Evolutionary conservation across 2,797 vertebrate species (phyloP).

Genomic region (Anabas testudineus): DNA sequence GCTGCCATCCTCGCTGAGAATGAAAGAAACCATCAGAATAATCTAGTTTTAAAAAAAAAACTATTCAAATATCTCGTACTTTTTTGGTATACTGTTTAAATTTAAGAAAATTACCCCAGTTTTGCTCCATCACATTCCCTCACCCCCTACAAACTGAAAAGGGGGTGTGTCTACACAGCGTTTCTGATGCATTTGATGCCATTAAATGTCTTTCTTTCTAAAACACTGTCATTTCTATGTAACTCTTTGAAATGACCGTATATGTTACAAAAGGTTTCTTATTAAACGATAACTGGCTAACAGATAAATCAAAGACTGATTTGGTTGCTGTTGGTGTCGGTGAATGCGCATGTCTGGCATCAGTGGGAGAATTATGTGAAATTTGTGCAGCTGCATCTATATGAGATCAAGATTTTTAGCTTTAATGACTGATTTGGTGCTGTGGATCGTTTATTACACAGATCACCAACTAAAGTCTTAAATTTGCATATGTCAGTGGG

Average conservation of each 20-base stretch:
- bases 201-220: no score
- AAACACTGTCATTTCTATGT: no score
- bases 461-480: not conserved
- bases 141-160: no score
- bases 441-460: not conserved
- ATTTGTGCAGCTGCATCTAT: conserved; percentile 21
- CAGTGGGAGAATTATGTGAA: not conserved
- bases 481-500: not conserved
- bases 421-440: not conserved
- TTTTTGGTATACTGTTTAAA: not conserved
- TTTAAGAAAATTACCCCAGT: not conserved
- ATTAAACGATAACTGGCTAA: conserved; percentile 22
- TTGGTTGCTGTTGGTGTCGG: conserved; percentile 4
- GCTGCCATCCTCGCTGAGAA: conserved; percentile 88
- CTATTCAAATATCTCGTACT: not conserved
- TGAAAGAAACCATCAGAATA: conserved; percentile 1
- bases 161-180: no score
- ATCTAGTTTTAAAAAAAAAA: not conserved
- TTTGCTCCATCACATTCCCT: no score
- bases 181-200: no score
- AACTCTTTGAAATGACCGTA: no score
- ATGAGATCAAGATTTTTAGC: not conserved
- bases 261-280: conserved; percentile 2
- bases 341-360: conserved; percentile 27
- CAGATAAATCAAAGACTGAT: conserved; percentile 33